A percentile compares a stretch with the other conserved stretches of the same genome.
Conservation (phyloP, 2,888 invertebrate species). For the Aleiodes testaceus region DNA sequence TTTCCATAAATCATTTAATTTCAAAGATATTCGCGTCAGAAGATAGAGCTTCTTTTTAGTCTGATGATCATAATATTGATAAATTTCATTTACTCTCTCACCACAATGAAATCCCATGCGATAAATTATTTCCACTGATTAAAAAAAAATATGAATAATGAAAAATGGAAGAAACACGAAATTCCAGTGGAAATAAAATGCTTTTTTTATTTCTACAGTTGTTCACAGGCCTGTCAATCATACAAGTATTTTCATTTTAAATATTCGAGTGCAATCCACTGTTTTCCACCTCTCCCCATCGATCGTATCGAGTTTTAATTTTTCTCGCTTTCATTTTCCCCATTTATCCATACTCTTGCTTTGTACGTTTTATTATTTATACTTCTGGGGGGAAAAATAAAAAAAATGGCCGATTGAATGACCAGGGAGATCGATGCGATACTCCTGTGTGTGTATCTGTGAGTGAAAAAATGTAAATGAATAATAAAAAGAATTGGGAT, state of each 20-base stretch:
- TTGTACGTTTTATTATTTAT: conserved; percentile 33
- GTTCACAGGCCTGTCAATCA: neutral
- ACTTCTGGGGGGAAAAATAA: conserved; percentile 6
- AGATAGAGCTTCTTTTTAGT: no score
- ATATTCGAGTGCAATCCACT: conserved; percentile 40
- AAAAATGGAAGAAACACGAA: no score
- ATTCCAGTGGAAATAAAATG: no score
- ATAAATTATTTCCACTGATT: no score
- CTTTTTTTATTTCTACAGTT: neutral
- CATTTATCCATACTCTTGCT: conserved; percentile 18
- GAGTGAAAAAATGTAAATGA: neutral
- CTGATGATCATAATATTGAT: no score
- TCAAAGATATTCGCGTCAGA: no score
- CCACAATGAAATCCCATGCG: no score
- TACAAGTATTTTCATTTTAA: conserved; percentile 44
- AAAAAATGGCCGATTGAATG: conserved; percentile 32
- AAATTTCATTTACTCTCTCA: no score
- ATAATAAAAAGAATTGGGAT: conserved; percentile 5
- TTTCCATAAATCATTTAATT: no score
- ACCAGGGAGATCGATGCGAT: conserved; percentile 32
- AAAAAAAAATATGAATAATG: no score
- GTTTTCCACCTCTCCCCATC: conserved; percentile 17
- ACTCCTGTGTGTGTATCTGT: neutral
- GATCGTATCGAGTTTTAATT: conserved; percentile 41
- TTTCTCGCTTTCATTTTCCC: conserved; percentile 37